These are phyloP conservation scores for Epinephelus lanceolatus DNA, from an alignment of 2,113 vertebrate genomes.

Conservation along the genomic window DNA sequence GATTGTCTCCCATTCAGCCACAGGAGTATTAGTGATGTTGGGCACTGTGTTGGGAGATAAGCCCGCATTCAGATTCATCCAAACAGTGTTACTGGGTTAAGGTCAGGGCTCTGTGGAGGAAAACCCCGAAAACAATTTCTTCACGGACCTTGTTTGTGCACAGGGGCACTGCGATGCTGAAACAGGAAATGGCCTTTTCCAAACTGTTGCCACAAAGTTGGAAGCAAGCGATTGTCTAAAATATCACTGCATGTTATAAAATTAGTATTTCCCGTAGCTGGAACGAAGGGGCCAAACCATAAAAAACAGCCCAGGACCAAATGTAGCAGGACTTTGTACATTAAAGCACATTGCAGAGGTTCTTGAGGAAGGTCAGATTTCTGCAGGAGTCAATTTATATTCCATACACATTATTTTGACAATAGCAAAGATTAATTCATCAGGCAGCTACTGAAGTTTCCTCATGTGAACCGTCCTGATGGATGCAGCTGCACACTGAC, in stretches of 20 bases:
- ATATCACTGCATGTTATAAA: not conserved
- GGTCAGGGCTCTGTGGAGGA: not conserved
- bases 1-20: not conserved
- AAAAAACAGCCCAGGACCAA: no score
- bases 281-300: no score
- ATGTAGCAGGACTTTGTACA: not conserved
- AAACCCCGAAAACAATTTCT: not conserved
- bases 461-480: not conserved
- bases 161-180: not conserved
- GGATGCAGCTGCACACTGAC: conserved; percentile 20
- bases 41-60: not conserved
- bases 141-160: not conserved
- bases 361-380: not conserved
- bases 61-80: not conserved
- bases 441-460: not conserved
- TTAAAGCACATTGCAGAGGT: not conserved
- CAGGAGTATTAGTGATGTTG: not conserved
- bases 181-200: not conserved
- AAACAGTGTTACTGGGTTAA: not conserved
- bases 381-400: conserved; percentile 4
- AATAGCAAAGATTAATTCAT: not conserved
- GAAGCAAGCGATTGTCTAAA: not conserved
- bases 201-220: not conserved
- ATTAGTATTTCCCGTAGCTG: no score
- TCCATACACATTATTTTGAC: conserved; percentile 1